Percentiles rank a stretch among this genome's conserved stretches.
Conservation (phyloP, 2,113 vertebrate genomes). For the Alethe castanea region DNA sequence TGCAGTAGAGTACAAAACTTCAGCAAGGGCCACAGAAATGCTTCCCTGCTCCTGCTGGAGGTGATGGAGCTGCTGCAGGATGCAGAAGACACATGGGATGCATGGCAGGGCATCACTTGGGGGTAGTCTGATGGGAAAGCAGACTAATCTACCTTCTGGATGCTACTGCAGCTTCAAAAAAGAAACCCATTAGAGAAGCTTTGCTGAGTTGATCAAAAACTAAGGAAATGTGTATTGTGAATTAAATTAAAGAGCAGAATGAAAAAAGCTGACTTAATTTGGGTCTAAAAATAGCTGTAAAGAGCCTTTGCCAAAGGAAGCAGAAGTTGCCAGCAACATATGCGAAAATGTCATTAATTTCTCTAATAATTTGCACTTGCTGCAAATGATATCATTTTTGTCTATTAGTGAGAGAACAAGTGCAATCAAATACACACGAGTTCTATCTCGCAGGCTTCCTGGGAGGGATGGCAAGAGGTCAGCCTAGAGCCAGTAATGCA, state of each 20-base stretch:
- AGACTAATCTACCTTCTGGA: background rate
- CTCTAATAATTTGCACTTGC: conserved; percentile 2
- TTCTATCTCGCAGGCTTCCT: accelerated
- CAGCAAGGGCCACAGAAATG: background rate
- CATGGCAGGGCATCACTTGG: background rate
- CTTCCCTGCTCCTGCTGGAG: background rate
- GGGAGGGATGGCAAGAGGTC: accelerated
- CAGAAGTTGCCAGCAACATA: conserved; percentile 9
- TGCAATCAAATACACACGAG: background rate
- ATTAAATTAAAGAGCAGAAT: background rate
- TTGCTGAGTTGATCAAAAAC: background rate
- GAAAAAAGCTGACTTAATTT: background rate
- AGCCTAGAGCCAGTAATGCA: background rate
- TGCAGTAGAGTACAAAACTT: background rate
- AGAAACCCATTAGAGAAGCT: background rate
- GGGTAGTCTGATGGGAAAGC: background rate
- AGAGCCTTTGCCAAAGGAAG: conserved; percentile 27
- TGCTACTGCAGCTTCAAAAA: background rate
- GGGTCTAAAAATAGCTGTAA: background rate
- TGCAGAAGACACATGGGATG: background rate
- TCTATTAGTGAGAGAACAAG: background rate
- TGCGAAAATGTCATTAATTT: conserved; percentile 24
- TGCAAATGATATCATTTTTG: background rate
- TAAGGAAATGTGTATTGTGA: background rate
- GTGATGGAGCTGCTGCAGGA: background rate